Evolutionary conservation across 2,888 invertebrate genomes (phyloP).

Genomic region (Incurvaria masculella): DNA sequence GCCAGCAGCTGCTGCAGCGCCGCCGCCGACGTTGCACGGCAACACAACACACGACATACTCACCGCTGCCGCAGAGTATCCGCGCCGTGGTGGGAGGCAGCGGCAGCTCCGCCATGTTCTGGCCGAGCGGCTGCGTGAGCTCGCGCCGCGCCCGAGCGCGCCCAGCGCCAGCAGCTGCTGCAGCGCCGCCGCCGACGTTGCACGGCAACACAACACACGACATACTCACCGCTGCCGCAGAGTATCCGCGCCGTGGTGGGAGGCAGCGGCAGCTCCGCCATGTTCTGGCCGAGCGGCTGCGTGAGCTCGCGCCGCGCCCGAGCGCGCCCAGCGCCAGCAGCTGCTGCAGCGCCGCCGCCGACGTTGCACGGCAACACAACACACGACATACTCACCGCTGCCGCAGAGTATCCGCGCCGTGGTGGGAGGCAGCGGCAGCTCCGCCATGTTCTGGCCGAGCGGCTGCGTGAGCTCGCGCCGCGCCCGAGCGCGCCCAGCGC

Average conservation of each 20-base stretch:
- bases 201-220: no score
- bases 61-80: conserved; percentile 75
- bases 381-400: conserved; percentile 53
- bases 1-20: no score
- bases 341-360: no score
- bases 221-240: conserved; percentile 63
- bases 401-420: conserved; percentile 81
- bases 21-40: no score
- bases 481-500: no score
- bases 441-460: conserved; percentile 82
- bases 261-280: conserved; percentile 90
- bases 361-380: no score
- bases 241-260: conserved; percentile 87
- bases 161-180: no score
- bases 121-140: conserved; percentile 75
- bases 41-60: conserved; percentile 17
- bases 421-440: conserved; percentile 86
- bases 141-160: no score
- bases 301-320: conserved; percentile 82
- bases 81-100: conserved; percentile 84
- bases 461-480: conserved; percentile 75
- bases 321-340: no score
- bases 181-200: no score
- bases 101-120: conserved; percentile 89
- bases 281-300: conserved; percentile 69